These are phyloP conservation scores for Argopecten irradians DNA, from an alignment of 1,140 invertebrate genomes.

Conservation along the genomic window DNA sequence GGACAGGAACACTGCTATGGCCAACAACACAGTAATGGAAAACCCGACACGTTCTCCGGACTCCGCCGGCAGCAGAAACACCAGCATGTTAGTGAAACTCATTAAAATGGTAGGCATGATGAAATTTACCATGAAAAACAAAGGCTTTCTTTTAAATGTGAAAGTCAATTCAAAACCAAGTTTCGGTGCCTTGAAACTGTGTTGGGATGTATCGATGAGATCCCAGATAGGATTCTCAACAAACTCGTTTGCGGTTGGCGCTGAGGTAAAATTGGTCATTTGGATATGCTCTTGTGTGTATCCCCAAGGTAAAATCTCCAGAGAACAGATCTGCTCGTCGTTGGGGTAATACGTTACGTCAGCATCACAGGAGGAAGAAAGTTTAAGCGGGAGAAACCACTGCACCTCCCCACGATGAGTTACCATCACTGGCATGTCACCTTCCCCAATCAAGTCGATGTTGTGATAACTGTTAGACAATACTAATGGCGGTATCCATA, in stretches of 20 bases:
- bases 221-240: conserved; percentile 80
- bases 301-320: conserved; percentile 71
- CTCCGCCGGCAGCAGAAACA: conserved; percentile 80
- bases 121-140: conserved; percentile 78
- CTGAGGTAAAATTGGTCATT: conserved; percentile 77
- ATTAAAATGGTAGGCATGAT: conserved; percentile 80
- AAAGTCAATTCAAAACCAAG: conserved; percentile 56
- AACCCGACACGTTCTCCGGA: too few relatives aligned
- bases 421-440: background rate
- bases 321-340: conserved; percentile 82
- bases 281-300: conserved; percentile 70
- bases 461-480: conserved; percentile 13
- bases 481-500: conserved; percentile 24
- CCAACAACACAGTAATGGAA: conserved; percentile 79
- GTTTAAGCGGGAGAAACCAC: conserved; percentile 34
- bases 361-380: conserved; percentile 88
- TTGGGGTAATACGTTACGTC: conserved; percentile 86
- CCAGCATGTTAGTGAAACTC: conserved; percentile 78
- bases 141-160: conserved; percentile 50
- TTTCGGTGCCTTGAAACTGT: background rate
- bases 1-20: conserved; percentile 80
- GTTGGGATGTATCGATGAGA: background rate
- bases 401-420: background rate
- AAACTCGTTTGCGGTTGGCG: conserved; percentile 79
- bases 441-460: background rate